phyloP scores from a whole-genome alignment of 2,113 vertebrate species.

The Chionodraco myersi region DNA sequence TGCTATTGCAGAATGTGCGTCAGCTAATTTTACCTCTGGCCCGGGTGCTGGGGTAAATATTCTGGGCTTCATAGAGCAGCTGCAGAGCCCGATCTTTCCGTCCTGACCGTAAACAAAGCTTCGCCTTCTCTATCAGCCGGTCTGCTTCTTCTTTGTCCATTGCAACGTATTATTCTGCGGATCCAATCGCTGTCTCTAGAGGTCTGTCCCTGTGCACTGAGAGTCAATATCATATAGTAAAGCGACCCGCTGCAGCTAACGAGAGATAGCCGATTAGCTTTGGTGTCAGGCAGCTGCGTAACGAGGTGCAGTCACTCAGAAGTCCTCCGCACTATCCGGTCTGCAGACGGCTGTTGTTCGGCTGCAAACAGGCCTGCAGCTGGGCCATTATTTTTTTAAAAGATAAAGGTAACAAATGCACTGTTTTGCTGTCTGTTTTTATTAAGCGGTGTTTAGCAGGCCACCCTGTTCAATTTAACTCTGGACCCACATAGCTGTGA shows the following conservation, averaged over 20 bases:
- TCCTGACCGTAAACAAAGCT: conserved; percentile 84
- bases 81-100: conserved; percentile 83
- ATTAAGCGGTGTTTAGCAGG: conserved; percentile 18
- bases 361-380: conserved; percentile 25
- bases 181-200: neutral
- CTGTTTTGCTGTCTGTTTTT: neutral
- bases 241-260: conserved; percentile 35
- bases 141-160: conserved; percentile 84
- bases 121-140: conserved; percentile 85
- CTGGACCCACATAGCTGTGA: conserved; percentile 10
- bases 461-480: conserved; percentile 1
- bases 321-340: conserved; percentile 21
- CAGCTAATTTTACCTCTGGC: conserved; percentile 84
- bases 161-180: conserved; percentile 8
- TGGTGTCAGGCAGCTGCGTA: conserved; percentile 63
- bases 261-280: conserved; percentile 53
- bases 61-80: conserved; percentile 84
- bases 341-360: conserved; percentile 18
- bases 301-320: conserved; percentile 38
- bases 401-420: neutral
- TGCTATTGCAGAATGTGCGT: conserved; percentile 53
- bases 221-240: conserved; percentile 46
- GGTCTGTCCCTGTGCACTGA: conserved; percentile 22
- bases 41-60: conserved; percentile 82
- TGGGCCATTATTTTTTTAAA: conserved; percentile 41